Percentiles rank a stretch among this genome's conserved stretches.
These are phyloP conservation scores for Rhyacophila brunnea DNA, from an alignment of 1,140 invertebrate species.

Conservation along the genomic window DNA sequence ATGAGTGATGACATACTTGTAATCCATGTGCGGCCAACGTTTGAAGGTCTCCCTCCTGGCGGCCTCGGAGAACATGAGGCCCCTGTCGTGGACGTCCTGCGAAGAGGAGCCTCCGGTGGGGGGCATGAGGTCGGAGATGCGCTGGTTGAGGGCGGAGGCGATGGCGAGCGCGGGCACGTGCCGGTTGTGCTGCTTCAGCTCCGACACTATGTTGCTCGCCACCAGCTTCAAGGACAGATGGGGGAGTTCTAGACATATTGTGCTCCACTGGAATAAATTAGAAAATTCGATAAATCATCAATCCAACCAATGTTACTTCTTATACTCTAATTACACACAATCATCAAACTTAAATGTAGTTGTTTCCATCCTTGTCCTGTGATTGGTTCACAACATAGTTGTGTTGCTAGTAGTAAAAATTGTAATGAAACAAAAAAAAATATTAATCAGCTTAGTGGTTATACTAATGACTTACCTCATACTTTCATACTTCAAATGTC, in stretches of 20 bases:
- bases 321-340: too few species aligned
- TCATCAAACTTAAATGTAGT: too few species aligned
- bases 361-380: too few species aligned
- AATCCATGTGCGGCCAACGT: conserved; percentile 95
- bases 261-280: conserved; percentile 77
- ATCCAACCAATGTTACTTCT: too few species aligned
- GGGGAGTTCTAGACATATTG: conserved; percentile 77
- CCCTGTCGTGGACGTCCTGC: conserved; percentile 60
- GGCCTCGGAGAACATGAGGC: conserved; percentile 88
- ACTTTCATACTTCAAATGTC: too few species aligned
- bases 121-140: conserved; percentile 71
- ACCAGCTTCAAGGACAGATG: conserved; percentile 76
- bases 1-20: conserved; percentile 69
- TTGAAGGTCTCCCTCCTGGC: conserved; percentile 85
- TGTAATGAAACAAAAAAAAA: too few species aligned
- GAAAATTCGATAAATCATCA: not conserved
- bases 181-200: conserved; percentile 78
- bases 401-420: too few species aligned
- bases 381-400: too few species aligned
- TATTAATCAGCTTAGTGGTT: too few species aligned
- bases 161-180: conserved; percentile 83
- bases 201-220: conserved; percentile 73
- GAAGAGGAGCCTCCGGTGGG: conserved; percentile 41
- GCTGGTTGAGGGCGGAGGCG: conserved; percentile 83
- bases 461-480: too few species aligned